Base-by-base conservation (phyloP, 2,888 invertebrate genomes). In the Elaeidobius kamerunicus region DNA sequence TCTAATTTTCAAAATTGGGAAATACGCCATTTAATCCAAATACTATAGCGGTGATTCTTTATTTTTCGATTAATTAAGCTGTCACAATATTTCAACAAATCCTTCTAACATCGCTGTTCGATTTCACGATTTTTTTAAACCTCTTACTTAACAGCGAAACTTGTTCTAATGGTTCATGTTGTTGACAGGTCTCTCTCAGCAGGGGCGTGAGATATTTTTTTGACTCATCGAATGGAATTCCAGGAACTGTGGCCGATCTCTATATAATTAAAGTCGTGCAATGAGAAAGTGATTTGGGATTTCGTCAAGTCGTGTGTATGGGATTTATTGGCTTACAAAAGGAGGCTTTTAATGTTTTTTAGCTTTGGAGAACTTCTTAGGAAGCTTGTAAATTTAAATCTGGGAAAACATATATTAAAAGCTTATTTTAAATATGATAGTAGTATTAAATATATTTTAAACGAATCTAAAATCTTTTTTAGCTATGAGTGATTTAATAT, bases 21-120 rank as follows among this genome's bases (percentile, higher is more conserved):
- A 44, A 44, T 30, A n/a, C 17, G 11, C 23, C 5, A 3, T 30
- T 35, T 34, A 44, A 44, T 44, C 20, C 19, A 34, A 44, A 44
- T 34, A n/a, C 4, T 35, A 34, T 16, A 35, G 19, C 43, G 9
- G 23, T 12, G 20, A 34, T 39, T 52, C 17, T 45, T 51, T 39
- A 20, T 52, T 40, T 45, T 45, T 23, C 40, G 52, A 41, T 46
- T 52, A 46, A 52, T 52, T 47, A 52, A 47, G 41, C 42, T 52
- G 52, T 52, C 52, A 52, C 42, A 52, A 52, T 47, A 52, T 47
- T 52, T 52, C 52, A 52, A 45, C 52, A 45, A 52, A 52, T 52
- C 45, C 42, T 43, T 40, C 19, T 18, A 34, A 40, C 45, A 45
- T 39, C 19, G 30, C 14, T 39, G 43, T 43, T 43, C 43, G 40